Evolutionary conservation across 2,797 vertebrate species (phyloP).

Genomic region (Eupleurogrammus muticus): DNA sequence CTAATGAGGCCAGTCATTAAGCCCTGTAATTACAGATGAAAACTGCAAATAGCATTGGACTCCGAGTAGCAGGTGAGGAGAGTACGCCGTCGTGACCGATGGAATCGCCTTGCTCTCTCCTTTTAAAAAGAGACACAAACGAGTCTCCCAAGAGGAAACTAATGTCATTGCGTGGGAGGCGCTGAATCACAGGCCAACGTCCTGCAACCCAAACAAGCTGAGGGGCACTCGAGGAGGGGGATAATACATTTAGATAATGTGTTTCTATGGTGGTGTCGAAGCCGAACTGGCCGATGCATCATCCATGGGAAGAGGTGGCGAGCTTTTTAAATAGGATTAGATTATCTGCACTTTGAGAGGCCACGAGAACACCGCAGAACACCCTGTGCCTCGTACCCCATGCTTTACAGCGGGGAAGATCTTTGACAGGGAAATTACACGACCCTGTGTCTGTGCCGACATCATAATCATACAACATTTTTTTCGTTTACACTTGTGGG

Average conservation of each 20-base stretch:
- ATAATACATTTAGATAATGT: neutral
- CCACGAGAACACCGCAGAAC: neutral
- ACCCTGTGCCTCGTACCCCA: fast-evolving
- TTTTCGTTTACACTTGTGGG: no score
- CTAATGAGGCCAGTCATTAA: slow-evolving; percentile 30
- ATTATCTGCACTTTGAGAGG: neutral
- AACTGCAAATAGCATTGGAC: neutral
- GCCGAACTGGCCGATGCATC: slow-evolving; percentile 3
- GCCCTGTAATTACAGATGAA: slow-evolving; percentile 20
- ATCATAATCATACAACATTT: neutral
- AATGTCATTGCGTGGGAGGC: slow-evolving; percentile 17
- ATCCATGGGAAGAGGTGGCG: neutral
- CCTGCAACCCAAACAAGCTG: slow-evolving; percentile 3
- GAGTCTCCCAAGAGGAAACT: slow-evolving; percentile 13
- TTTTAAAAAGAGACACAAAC: neutral
- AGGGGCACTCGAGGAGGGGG: slow-evolving; percentile 7
- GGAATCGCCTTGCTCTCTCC: neutral
- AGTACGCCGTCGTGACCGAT: neutral
- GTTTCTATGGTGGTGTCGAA: slow-evolving; percentile 2
- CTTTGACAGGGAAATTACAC: neutral
- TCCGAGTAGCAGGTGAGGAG: neutral
- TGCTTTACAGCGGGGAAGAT: neutral
- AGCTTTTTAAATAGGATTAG: neutral
- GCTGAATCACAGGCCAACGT: slow-evolving; percentile 22
- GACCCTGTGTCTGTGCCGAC: neutral